Evolutionary conservation across 2,797 vertebrate genomes (phyloP).

Genomic region (Intellagama lesueurii): DNA sequence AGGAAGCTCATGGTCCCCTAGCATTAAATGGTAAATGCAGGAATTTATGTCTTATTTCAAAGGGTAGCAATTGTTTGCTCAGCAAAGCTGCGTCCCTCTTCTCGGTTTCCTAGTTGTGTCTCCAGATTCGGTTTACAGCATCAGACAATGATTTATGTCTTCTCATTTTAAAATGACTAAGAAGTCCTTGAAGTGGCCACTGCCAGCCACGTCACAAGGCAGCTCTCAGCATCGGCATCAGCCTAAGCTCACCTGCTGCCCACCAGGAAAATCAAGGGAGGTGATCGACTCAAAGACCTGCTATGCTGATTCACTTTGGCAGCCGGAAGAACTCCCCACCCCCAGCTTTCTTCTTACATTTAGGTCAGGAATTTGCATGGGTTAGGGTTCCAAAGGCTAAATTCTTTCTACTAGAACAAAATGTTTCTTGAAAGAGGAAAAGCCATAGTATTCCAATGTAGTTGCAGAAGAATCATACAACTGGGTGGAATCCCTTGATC

Average conservation of each 20-base stretch:
- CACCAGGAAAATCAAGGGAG: not conserved
- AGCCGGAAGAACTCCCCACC: not conserved
- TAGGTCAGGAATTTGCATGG: constrained; percentile 1
- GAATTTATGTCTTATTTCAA: not conserved
- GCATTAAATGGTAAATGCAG: not conserved
- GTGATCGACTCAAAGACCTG: not conserved
- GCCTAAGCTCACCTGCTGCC: not conserved
- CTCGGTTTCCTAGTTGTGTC: not conserved
- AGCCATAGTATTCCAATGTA: not conserved
- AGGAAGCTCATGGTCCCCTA: not conserved
- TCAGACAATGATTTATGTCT: not conserved
- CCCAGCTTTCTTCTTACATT: not conserved
- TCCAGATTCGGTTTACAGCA: not conserved
- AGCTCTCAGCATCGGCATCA: not conserved
- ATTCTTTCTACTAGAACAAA: not conserved
- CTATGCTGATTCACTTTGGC: not conserved
- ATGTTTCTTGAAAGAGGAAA: not conserved
- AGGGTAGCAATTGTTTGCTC: not conserved
- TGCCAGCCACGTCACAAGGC: not conserved
- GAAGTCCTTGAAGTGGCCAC: not conserved
- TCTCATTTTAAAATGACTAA: constrained; percentile 3
- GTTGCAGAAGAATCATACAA: not conserved
- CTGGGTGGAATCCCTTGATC: not conserved
- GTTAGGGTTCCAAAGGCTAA: not conserved
- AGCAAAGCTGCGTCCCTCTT: too few species aligned